Evolutionary conservation across 2,113 vertebrate genomes (phyloP), one percentile per base, ranked within the genome.

Genomic region (Struthidea cinerea): DNA sequence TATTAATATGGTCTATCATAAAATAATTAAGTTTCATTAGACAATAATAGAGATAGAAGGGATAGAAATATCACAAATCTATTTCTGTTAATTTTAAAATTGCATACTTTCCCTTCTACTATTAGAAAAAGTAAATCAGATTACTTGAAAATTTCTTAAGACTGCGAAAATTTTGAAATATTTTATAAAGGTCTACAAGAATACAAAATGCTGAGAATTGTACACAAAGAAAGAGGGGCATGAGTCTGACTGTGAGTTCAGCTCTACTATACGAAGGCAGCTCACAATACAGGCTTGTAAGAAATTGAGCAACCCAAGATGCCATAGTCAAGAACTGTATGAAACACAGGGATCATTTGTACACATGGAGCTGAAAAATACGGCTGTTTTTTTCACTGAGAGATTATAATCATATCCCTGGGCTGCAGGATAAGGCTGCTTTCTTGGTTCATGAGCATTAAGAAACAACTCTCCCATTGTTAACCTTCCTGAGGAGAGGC

Each of bases 401-500:
- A 94, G 98, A 99, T 99, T 97, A 98, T 97, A 98, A 98, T 98
- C 98, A 97, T 98, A 98, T 98, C 87, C 94, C 97, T 96, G 85
- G 94, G 95, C 97, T 41, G 78, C 95, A 98, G 97, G 97, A 98
- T 97, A 98, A 98, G 97, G 97, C 96, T 92, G 97, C 98, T 98
- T 98, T 98, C 98, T 98, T 96, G 97, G 97, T 97, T 95, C 95
- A 84, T 86, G 96, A 97, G 97, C 98, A 98, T 98, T 98, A 98
- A 97, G 89, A 97, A 99, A 99, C 99, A 99, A 98, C 97, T 87
- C 94, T 87, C 53, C 84, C 97, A 98, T 99, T 99, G 99, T 99
- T 98, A 91, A 81, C 78, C 50, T 96, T 96, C 93, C 95, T 95
- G 97, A 97, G 95, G 98, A 98, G 97, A 98, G 97, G 94, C 94